Evolutionary conservation across 2,888 invertebrate species (phyloP), one percentile per base, ranked within the genome.

Genomic region (Nemurella pictetii): DNA sequence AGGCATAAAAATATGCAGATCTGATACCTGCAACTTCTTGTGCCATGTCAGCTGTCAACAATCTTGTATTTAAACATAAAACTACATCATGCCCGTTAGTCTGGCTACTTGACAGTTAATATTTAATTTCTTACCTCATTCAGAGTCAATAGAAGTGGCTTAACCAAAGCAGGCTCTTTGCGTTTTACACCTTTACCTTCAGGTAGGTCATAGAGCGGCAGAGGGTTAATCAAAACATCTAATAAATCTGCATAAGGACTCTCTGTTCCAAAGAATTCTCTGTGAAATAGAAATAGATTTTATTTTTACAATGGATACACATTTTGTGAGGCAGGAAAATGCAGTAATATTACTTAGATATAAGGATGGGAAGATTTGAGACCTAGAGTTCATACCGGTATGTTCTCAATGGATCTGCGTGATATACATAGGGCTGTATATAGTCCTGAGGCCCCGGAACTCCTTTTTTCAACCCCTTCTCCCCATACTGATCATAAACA

Each of bases 401-500:
- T 0, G 96, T 96, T 87, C 92, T 91, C 88, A 94, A 90, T 0
- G 95, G 94, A 88, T 97, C 94, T 0, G 96, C 96, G 89, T 97
- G 96, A 91, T 95, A 98, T 77, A 93, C 91, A 89, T 95, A 96
- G 0, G 96, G 94, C 84, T 94, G 93, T 87, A 95, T 93, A 89
- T 93, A 95, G 86, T 92, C 92, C 83, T 91, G 89, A 0, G 94
- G 94, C 0, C 94, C 93, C 3, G 95, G 94, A 0, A 97, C 93
- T 0, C 97, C 97, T 88, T 92, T 93, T 89, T 96, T 96, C 78
- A 98, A 91, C 0, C 97, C 97, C 88, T 95, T 95, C 90, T 97
- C 97, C 0, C 98, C 98, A 90, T 95, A 97, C 88, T 96, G 96
- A 90, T 98, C 97, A 91, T 95, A 98, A 25, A 97, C 93, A 20